These are phyloP conservation scores for Pecten maximus DNA, from an alignment of 2,888 invertebrate species.

Conservation along the genomic window DNA sequence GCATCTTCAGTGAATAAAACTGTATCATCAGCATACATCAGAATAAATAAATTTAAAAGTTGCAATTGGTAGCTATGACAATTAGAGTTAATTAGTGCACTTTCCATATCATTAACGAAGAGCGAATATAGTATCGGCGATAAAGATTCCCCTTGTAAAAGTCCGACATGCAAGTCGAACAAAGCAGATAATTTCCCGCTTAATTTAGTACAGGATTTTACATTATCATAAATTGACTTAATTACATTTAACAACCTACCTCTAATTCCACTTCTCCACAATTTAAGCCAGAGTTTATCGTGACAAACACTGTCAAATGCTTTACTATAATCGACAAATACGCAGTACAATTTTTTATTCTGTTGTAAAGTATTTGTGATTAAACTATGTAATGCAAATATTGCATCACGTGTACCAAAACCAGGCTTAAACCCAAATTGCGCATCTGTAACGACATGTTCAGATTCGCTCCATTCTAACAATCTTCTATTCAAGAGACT, in stretches of 20 bases:
- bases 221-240: constrained; percentile 49
- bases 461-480: constrained; percentile 40
- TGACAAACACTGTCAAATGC: constrained; percentile 51
- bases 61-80: too few relatives aligned
- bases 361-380: constrained; percentile 44
- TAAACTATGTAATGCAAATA: constrained; percentile 49
- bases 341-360: constrained; percentile 44
- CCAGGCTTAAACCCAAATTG: constrained; percentile 51
- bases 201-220: too few relatives aligned
- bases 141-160: too few relatives aligned
- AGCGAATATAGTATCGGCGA: too few relatives aligned
- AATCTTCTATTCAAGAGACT: constrained; percentile 42
- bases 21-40: too few relatives aligned
- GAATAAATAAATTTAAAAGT: too few relatives aligned
- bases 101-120: too few relatives aligned
- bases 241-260: constrained; percentile 50
- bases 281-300: constrained; percentile 48
- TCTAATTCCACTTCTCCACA: constrained; percentile 46
- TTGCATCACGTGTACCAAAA: too few relatives aligned
- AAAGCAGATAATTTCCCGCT: too few relatives aligned
- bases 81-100: too few relatives aligned
- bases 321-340: constrained; percentile 46
- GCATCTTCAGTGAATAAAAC: too few relatives aligned
- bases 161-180: too few relatives aligned
- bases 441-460: constrained; percentile 23